phyloP scores from a whole-genome alignment of 2,797 vertebrate species.

The Dallia pectoralis region DNA sequence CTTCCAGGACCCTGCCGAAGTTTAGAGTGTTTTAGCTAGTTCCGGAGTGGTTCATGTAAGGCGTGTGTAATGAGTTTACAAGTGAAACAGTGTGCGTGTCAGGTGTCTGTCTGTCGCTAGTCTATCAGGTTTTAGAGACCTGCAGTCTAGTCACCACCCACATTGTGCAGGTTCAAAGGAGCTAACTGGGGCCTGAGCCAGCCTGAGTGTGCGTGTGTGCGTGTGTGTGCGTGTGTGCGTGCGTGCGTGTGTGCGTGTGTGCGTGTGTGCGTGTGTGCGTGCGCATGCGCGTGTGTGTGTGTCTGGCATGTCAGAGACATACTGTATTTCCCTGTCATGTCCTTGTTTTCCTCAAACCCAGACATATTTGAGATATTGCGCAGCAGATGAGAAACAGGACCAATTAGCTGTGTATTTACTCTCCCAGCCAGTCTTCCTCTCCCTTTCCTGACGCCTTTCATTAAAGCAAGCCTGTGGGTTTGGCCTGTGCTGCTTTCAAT shows the following conservation, averaged over 20 bases:
- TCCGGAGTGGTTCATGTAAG: conserved; percentile 61
- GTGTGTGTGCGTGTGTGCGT: conserved; percentile 28
- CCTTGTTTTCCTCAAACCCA: conserved; percentile 9
- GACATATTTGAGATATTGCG: not conserved
- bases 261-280: conserved; percentile 24
- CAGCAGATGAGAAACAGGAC: conserved; percentile 1
- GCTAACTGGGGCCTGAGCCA: conserved; percentile 49
- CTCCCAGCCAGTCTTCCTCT: not conserved
- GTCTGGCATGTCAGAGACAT: not conserved
- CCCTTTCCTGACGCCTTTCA: not conserved
- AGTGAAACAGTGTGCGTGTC: conserved; percentile 61
- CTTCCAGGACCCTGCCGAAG: conserved; percentile 63
- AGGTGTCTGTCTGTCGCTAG: conserved; percentile 53
- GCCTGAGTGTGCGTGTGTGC: conserved; percentile 24
- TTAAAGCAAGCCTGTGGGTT: not conserved
- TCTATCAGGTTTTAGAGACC: conserved; percentile 72
- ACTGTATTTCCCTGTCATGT: not conserved
- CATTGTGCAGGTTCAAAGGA: conserved; percentile 70
- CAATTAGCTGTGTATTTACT: conserved; percentile 1
- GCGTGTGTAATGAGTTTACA: conserved; percentile 73
- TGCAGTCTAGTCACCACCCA: conserved; percentile 63
- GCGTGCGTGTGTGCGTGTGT: conserved; percentile 23
- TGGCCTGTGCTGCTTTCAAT: not conserved
- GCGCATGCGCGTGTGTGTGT: conserved; percentile 30
- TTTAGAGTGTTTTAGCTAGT: conserved; percentile 61